Base-by-base conservation (phyloP, 2,113 vertebrate genomes). In the Patagioenas fasciata region DNA sequence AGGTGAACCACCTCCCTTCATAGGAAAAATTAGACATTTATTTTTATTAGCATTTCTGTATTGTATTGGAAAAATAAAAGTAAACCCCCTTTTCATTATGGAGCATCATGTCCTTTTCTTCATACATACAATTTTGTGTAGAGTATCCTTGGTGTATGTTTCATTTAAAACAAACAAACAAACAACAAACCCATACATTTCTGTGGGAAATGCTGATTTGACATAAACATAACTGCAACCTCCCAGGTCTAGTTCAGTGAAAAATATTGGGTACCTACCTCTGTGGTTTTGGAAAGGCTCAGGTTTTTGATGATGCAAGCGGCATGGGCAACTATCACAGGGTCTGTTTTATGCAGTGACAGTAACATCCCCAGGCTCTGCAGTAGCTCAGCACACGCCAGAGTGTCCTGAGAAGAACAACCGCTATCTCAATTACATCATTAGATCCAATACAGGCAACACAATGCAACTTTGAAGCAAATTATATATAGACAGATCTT, bases 241-340 rank as follows among this genome's bases (percentile, higher is more conserved):
- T 83, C 51, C 25, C n/a, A 48, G 32, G 12, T 83, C 6, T 15
- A 83, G 28, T 38, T 70, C 56, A 75, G 50, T 29, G 31, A 50
- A 51, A 71, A 53, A 87, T 25, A 53, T 0, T 32, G 64, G 29
- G 20, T 51, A 82, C 91, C 40, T 60, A 98, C 97, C 96, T 97
- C 93, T 34, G 77, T 92, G 54, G 81, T 78, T 69, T 93, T 58
- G 56, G 97, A 97, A 81, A 80, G 74, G 54, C 92, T 97, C 79
- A 98, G 64, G 91, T 98, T 89, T 56, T 93, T 89, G 95, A 98
- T 97, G 53, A 98, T 98, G 61, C 89, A 97, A 65, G 98, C 98
- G 85, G 95, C 36, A 70, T 97, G 98, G 70, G 95, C 93, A 47
- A 98, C 88, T 67, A 98, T 89, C 42, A 96, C 92, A 12, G 97